phyloP scores from a whole-genome alignment of 2,113 vertebrate species.

The Saccopteryx leptura region DNA sequence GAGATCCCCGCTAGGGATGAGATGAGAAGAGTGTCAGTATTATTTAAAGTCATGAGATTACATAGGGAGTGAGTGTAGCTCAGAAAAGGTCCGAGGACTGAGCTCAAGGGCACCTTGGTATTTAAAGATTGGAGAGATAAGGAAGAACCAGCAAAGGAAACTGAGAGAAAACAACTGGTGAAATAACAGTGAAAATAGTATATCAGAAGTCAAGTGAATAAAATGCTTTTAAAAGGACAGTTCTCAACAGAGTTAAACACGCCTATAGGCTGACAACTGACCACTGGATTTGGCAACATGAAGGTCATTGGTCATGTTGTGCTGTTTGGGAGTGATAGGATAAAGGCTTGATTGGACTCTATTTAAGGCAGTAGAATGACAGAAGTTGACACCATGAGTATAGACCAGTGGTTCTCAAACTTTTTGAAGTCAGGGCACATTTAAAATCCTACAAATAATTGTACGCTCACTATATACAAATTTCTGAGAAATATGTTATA shows the following conservation, averaged over 20 bases:
- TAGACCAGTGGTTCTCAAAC: background rate
- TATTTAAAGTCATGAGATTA: slow-evolving; percentile 3
- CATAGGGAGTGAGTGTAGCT: background rate
- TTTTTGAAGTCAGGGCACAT: no score
- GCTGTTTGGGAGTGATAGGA: background rate
- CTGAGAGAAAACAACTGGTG: background rate
- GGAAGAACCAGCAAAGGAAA: background rate
- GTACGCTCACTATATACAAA: no score
- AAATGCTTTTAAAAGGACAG: background rate
- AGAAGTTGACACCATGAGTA: background rate
- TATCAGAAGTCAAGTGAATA: background rate
- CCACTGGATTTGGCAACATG: background rate
- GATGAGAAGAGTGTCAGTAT: background rate
- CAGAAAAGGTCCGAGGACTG: background rate
- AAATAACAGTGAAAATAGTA: slow-evolving; percentile 16
- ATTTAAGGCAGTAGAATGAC: background rate
- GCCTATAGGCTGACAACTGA: background rate
- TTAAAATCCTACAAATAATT: no score
- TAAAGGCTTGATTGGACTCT: background rate
- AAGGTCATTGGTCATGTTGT: background rate
- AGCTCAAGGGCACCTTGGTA: background rate
- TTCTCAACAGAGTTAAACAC: background rate
- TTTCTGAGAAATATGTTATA: no score
- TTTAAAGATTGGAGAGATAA: slow-evolving; percentile 25
- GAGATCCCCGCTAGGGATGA: background rate